Evolutionary conservation across 2,113 vertebrate species (phyloP).

Genomic region (Todiramphus saurophagus): DNA sequence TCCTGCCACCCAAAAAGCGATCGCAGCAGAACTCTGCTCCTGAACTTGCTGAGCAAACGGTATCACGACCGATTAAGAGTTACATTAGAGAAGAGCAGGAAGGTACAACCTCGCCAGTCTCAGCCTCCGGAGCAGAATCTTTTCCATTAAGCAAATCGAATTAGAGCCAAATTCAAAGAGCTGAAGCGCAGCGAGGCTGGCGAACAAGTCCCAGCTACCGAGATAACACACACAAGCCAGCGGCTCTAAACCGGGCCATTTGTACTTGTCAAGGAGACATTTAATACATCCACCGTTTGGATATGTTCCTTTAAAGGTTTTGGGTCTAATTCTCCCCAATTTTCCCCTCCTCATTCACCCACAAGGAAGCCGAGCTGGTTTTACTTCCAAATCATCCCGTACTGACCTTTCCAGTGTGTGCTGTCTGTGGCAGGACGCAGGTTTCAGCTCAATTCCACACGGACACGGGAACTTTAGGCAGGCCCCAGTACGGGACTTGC

Average conservation of each 20-base stretch:
- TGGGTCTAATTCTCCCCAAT: neutral
- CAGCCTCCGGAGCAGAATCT: neutral
- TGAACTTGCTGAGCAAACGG: neutral
- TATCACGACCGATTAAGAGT: neutral
- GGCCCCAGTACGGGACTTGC: rapidly evolving
- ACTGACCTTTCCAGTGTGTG: neutral
- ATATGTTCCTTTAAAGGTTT: neutral
- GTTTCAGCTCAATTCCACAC: neutral
- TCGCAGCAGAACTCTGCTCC: neutral
- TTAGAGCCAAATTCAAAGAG: neutral
- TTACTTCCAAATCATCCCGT: neutral
- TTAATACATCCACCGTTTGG: neutral
- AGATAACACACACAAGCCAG: neutral
- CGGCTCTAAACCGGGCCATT: neutral
- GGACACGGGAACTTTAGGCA: neutral
- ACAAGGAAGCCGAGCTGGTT: neutral
- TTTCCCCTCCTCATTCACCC: neutral
- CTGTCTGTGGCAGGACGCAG: neutral
- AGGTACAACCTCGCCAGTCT: neutral
- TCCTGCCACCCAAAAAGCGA: neutral
- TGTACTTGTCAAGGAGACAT: neutral
- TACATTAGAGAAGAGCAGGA: neutral
- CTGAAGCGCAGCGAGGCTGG: neutral
- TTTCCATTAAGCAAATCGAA: neutral
- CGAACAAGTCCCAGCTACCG: neutral